Percentiles rank a stretch among this genome's conserved stretches.
phyloP scores from a whole-genome alignment of 2,888 invertebrate species.

The Cheilosia grossa region DNA sequence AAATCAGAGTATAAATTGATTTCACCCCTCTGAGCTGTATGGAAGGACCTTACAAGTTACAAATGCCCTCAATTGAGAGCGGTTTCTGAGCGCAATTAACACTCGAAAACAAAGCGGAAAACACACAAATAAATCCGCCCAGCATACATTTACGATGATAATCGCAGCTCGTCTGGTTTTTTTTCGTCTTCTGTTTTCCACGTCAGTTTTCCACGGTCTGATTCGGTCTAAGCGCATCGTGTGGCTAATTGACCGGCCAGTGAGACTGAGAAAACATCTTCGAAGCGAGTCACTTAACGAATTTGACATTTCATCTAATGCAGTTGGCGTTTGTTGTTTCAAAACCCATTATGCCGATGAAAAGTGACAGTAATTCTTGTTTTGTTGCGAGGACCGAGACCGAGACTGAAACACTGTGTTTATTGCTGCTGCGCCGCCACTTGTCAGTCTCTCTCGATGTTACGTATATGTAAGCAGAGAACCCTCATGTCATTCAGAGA shows the following conservation, averaged over 20 bases:
- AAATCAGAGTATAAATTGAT: slow-evolving; percentile 60
- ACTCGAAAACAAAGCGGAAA: slow-evolving; percentile 40
- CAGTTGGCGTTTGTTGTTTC: slow-evolving; percentile 37
- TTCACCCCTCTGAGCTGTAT: slow-evolving; percentile 9
- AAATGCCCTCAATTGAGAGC: slow-evolving; percentile 26
- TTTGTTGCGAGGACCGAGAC: slow-evolving; percentile 61
- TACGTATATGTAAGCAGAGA: slow-evolving; percentile 17
- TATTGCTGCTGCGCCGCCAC: slow-evolving; percentile 31
- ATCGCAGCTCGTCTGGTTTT: slow-evolving; percentile 23
- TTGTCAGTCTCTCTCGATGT: slow-evolving; percentile 20
- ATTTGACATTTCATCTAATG: slow-evolving; percentile 74
- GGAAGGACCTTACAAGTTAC: not conserved
- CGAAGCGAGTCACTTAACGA: slow-evolving; percentile 55
- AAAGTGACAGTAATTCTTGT: slow-evolving; percentile 77
- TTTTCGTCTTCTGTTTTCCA: slow-evolving; percentile 8
- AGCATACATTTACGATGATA: slow-evolving; percentile 27
- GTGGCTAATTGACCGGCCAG: slow-evolving; percentile 50
- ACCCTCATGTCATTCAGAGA: slow-evolving; percentile 69
- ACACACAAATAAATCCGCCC: slow-evolving; percentile 71
- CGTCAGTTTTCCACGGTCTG: slow-evolving; percentile 36
- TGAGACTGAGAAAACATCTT: slow-evolving; percentile 29
- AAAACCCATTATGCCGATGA: slow-evolving; percentile 69
- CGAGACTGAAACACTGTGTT: slow-evolving; percentile 27
- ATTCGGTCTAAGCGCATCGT: slow-evolving; percentile 58
- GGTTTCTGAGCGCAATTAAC: slow-evolving; percentile 52